These are phyloP conservation scores for Planococcus citri DNA, from an alignment of 1,140 invertebrate species.

Conservation along the genomic window DNA sequence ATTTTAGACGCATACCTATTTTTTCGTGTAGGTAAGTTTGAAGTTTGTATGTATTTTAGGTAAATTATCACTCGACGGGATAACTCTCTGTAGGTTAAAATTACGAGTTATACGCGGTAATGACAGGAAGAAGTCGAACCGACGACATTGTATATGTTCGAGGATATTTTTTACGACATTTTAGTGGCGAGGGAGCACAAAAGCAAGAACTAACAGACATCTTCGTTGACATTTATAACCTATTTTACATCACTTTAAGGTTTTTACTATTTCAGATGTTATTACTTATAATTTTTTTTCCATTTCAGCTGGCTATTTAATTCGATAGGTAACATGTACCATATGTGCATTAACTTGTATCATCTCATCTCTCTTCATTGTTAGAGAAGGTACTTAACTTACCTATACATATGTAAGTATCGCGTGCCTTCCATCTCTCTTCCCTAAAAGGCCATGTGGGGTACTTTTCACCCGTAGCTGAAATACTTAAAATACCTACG, in stretches of 20 bases:
- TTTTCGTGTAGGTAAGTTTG: no score
- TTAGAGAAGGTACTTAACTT: no score
- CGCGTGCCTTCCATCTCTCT: no score
- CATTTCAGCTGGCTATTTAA: background rate
- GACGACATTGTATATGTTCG: background rate
- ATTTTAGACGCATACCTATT: no score
- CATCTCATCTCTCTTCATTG: no score
- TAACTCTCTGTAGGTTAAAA: no score
- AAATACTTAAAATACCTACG: no score
- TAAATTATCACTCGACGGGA: no score
- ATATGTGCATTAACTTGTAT: background rate
- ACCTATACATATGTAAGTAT: no score
- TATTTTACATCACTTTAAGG: constrained; percentile 6
- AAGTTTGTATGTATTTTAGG: no score
- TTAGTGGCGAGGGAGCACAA: background rate
- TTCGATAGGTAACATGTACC: constrained; percentile 14
- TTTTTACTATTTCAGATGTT: constrained; percentile 12
- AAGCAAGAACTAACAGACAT: constrained; percentile 10
- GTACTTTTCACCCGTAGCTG: no score
- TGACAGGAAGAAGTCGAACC: constrained; percentile 15
- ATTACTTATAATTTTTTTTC: constrained; percentile 1
- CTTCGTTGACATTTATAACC: constrained; percentile 17
- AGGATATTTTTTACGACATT: constrained; percentile 10
- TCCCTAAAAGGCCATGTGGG: no score
- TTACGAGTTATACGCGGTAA: background rate